Evolutionary conservation across 2,888 invertebrate genomes (phyloP).

Genomic region (Rotaria macrura): DNA sequence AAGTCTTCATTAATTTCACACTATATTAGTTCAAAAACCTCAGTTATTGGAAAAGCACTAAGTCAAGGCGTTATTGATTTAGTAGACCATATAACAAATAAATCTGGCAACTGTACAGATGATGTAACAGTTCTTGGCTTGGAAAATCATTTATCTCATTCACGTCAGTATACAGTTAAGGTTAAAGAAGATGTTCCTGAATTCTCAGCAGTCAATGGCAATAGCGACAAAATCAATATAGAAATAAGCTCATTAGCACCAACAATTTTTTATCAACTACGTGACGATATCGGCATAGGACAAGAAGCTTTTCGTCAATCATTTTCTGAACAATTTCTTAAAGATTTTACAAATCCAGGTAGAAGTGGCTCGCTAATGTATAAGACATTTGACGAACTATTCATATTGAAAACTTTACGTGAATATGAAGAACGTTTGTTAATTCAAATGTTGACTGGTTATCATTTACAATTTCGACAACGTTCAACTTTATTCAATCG

Average conservation of each 20-base stretch:
- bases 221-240: background rate
- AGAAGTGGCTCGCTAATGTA: background rate
- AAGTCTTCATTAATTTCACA: background rate
- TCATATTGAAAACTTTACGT: background rate
- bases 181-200: too few species aligned
- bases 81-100: background rate
- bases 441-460: background rate
- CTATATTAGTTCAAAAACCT: background rate
- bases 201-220: background rate
- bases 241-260: background rate
- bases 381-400: conserved; percentile 6
- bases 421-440: background rate
- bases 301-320: background rate
- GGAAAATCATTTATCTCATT: background rate
- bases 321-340: background rate
- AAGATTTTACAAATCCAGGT: conserved; percentile 14
- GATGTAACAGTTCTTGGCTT: background rate
- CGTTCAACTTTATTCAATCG: background rate
- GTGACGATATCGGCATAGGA: background rate
- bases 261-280: background rate
- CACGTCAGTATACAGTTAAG: background rate
- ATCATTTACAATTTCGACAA: conserved; percentile 1
- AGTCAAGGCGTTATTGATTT: background rate
- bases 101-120: too few species aligned
- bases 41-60: background rate